Conservation (phyloP, 2,797 vertebrate species). For the Buceros bicornis region DNA sequence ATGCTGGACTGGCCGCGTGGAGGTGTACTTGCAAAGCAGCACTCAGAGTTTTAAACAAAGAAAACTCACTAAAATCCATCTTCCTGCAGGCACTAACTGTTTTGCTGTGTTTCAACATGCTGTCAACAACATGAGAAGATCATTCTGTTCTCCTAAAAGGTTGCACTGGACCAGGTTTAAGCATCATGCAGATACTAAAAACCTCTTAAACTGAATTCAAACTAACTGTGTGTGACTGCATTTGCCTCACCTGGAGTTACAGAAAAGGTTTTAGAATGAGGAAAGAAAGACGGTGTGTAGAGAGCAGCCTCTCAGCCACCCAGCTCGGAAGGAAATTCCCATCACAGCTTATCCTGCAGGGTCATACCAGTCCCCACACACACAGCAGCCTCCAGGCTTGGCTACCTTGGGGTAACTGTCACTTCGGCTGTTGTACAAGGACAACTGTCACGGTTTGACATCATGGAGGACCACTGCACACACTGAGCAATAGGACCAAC, state of each 20-base stretch:
- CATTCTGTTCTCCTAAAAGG: background rate
- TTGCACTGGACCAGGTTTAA: background rate
- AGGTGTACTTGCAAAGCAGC: background rate
- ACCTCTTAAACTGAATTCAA: background rate
- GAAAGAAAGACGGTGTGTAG: accelerated
- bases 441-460: background rate
- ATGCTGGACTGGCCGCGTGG: accelerated
- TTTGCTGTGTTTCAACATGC: background rate
- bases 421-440: accelerated
- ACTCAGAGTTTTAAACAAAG: background rate
- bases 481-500: background rate
- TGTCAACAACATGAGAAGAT: background rate
- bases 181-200: background rate
- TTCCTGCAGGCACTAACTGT: background rate
- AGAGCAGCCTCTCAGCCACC: background rate
- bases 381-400: background rate
- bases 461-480: accelerated
- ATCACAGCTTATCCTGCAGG: background rate
- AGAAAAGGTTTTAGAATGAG: background rate
- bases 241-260: background rate
- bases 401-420: background rate
- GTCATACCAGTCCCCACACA: background rate
- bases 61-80: background rate
- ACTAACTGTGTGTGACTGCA: background rate
- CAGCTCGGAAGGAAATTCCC: background rate